These are phyloP conservation scores for Sycophila texana DNA, from an alignment of 2,888 invertebrate species.

Conservation along the genomic window DNA sequence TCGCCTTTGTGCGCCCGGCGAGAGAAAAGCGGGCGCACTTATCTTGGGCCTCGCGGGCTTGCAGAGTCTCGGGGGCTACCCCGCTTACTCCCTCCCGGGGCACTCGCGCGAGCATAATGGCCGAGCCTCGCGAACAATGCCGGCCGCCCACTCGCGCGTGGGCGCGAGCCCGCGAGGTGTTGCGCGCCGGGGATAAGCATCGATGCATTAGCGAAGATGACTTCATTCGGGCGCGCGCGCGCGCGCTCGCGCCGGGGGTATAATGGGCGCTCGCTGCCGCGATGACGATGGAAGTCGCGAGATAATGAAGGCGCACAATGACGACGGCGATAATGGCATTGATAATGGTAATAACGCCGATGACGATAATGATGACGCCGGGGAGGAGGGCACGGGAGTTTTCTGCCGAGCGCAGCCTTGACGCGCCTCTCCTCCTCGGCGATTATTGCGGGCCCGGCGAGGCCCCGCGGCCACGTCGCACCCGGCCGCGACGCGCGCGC, in stretches of 20 bases:
- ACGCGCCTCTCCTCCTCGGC: conserved; percentile 32
- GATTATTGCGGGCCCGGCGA: conserved; percentile 16
- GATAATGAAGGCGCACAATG: conserved; percentile 42
- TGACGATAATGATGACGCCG: conserved; percentile 59
- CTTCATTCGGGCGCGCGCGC: conserved; percentile 65
- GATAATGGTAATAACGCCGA: conserved; percentile 61
- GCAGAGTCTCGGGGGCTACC: neutral
- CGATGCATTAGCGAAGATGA: conserved; percentile 70
- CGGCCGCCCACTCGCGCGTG: conserved; percentile 16
- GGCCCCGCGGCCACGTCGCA: conserved; percentile 28
- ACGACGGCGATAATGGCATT: conserved; percentile 59
- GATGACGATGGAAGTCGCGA: conserved; percentile 47
- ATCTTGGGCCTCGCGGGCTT: neutral
- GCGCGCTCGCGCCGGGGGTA: conserved; percentile 10
- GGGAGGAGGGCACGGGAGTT: conserved; percentile 4
- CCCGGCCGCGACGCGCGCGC: neutral
- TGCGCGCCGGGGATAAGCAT: conserved; percentile 65
- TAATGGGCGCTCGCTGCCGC: conserved; percentile 21
- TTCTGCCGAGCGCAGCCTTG: conserved; percentile 5
- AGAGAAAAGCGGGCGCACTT: neutral
- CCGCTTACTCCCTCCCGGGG: neutral
- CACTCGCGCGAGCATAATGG: neutral
- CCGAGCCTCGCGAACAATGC: neutral
- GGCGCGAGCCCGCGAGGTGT: conserved; percentile 60
- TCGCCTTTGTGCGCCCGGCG: neutral